Evolutionary conservation across 2,113 vertebrate species (phyloP), one percentile per base, ranked within the genome.

Genomic region (Cygnus buccinator): DNA sequence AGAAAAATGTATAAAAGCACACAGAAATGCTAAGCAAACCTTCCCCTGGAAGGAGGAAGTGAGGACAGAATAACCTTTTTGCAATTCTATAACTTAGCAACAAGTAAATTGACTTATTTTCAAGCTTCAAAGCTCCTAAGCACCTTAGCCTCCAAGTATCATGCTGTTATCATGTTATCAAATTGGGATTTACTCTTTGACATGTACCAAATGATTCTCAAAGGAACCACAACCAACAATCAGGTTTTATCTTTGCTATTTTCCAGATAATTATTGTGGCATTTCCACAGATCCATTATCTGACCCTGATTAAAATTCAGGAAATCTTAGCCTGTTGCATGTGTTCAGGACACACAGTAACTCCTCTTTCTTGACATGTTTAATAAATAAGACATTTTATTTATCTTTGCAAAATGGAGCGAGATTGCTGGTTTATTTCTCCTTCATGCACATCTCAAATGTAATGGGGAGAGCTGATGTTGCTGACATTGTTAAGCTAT

Each of bases 351-450:
- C 33, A 70, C 13, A 82, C 70, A 91, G 90, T 35, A 90, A 81
- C 48, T 50, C 6, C 37, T 85, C 12, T 83, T 28, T 89, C 94
- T 87, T 87, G 84, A 85, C n/a, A 68, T 20, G 39, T 85, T 87
- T 95, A 93, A 95, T 82, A 94, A 94, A 65, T 28, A 9, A 83
- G 61, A 54, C 17, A 84, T 95, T 93, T 78, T 88, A 76, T 90
- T 90, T 91, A 91, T 76, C 71, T 79, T 87, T 83, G 54, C 9
- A 76, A 91, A 91, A 76, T 55, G 6, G 66, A 79, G 22, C 66
- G 39, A 93, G 39, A 90, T 86, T 94, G 15, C 21, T 83, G 35
- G 43, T 77, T 88, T 94, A 55, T 86, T 95, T 87, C 59, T 91
- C 59, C 59, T 77, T 85, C 66, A 39, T 50, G 62, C 43, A 68